These are phyloP conservation scores for Prionace glauca DNA, from an alignment of 2,797 vertebrate species.

Conservation along the genomic window DNA sequence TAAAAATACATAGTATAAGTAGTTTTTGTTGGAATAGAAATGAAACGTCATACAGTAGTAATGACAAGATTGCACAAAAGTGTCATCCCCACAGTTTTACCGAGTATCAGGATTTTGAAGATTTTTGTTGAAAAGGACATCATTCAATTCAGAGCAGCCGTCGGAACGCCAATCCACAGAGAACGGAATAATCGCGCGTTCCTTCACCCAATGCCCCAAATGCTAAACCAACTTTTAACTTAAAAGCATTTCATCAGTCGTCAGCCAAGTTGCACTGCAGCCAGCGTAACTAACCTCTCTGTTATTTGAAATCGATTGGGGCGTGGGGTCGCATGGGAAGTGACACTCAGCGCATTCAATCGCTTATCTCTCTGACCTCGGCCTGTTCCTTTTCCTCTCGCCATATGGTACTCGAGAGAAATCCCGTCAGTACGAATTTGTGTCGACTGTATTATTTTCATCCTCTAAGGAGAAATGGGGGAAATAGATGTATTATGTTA, in stretches of 20 bases:
- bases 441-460: neutral
- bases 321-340: neutral
- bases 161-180: neutral
- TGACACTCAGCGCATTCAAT: neutral
- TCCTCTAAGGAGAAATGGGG: neutral
- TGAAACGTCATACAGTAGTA: neutral
- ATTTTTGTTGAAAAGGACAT: neutral
- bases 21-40: neutral
- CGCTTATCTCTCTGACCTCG: constrained; percentile 21
- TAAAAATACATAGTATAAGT: neutral
- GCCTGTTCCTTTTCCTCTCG: neutral
- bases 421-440: neutral
- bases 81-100: neutral
- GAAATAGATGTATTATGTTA: neutral
- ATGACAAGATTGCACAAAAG: neutral
- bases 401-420: constrained; percentile 16
- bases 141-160: neutral
- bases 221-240: neutral
- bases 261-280: constrained; percentile 3
- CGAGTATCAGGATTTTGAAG: neutral
- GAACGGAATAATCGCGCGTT: neutral
- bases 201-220: neutral
- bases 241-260: neutral
- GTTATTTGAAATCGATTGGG: constrained; percentile 8
- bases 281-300: neutral